Evolutionary conservation across 1,140 invertebrate species (phyloP), one percentile per base, ranked within the genome.

Genomic region (Plectus sambesii): DNA sequence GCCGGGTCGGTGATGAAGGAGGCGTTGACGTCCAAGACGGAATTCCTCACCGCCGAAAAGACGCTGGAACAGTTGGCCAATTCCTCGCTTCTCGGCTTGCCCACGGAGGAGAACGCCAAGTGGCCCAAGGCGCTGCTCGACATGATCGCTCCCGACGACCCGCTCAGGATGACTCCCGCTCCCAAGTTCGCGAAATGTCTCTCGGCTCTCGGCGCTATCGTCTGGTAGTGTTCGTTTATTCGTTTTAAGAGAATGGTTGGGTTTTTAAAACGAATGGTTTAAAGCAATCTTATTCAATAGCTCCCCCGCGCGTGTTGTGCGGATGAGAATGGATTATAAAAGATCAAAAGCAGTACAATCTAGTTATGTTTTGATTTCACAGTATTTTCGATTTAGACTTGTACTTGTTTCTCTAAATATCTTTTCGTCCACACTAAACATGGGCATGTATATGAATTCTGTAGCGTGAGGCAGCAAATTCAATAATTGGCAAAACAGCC

Each of bases 21-120:
- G 67, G 59, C 73, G 1, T 63, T 85, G 0, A 68, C 74, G 1
- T 74, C 81, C 20, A 77, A 79, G 23, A 70, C 72, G 5, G 79
- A 87, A 63, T 84, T 85, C 70, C 84, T 82, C 80, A 73, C 76
- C 6, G 77, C 83, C 1, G 72, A 77, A n/a, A 82, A 81, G 63
- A 82, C 83, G 0, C 71, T 93, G 1, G 81, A 81, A 60, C 75
- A 77, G 22, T 49, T 65, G 5, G 22, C 38, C 53, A 22, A 23
- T 42, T 45, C 19, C 26, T 12, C 3, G 22, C 49, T 54, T 59
- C n/a, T 29, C 6, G 42, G 30, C 15, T 35, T 35, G 22, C 42
- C 20, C 12, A 44, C 40, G 22, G 42, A 35, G 22, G 42, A 44
- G 20, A 17, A 27, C 2, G 19, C 40, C 42, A 37, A n/a, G 42